These are phyloP conservation scores for Actinostola sp. DNA, from an alignment of 92 coral and sea anemone species.

Conservation along the genomic window DNA sequence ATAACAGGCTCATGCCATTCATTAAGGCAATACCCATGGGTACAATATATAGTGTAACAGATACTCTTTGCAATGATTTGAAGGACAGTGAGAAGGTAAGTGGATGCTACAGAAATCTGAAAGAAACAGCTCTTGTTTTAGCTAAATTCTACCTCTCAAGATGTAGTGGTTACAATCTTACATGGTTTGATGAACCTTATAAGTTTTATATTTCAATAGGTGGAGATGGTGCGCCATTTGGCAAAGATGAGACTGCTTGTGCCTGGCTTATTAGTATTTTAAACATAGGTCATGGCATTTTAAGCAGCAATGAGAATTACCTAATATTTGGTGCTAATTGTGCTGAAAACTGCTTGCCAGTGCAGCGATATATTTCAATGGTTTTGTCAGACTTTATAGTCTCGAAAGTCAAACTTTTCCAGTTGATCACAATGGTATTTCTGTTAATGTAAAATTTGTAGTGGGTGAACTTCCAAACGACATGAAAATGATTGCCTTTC, in stretches of 20 bases:
- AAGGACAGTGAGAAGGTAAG: constrained; percentile 46
- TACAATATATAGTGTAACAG: constrained; percentile 34
- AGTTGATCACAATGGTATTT: constrained; percentile 18
- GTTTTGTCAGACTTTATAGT: constrained; percentile 23
- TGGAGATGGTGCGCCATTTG: too few species aligned
- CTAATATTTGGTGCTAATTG: constrained; percentile 64
- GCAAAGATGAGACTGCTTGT: constrained; percentile 65
- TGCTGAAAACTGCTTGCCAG: constrained; percentile 56
- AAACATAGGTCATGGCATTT: constrained; percentile 43
- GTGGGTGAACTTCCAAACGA: constrained; percentile 68
- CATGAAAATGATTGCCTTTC: constrained; percentile 67
- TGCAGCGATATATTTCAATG: constrained; percentile 37
- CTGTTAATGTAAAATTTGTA: constrained; percentile 39
- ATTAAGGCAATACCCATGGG: constrained; percentile 36
- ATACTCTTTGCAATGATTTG: constrained; percentile 38
- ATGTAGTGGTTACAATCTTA: constrained; percentile 35
- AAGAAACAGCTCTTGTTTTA: constrained; percentile 28
- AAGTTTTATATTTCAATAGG: constrained; percentile 61
- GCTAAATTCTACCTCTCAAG: constrained; percentile 55
- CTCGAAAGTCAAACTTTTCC: constrained; percentile 35
- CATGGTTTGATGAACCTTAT: constrained; percentile 30
- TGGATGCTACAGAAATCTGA: constrained; percentile 44
- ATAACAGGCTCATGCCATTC: constrained; percentile 50
- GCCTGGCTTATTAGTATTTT: constrained; percentile 64
- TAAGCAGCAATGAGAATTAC: constrained; percentile 58